Percentiles rank a stretch among this genome's conserved stretches.
Conservation (phyloP, 2,888 invertebrate species). For the Aphidoletes aphidimyza region DNA sequence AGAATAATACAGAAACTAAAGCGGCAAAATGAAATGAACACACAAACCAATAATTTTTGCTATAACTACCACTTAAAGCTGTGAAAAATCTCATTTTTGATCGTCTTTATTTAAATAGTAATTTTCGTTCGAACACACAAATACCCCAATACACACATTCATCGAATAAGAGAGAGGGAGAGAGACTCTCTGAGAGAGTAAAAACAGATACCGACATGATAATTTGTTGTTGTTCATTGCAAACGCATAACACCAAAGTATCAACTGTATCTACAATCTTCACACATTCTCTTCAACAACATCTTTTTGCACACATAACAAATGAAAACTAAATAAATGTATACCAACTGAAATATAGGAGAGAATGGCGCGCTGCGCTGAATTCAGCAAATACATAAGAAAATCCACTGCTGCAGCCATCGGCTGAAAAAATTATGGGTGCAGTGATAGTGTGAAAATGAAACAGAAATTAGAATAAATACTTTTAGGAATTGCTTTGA, state of each 20-base stretch:
- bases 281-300: constrained; percentile 28
- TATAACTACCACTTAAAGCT: constrained; percentile 56
- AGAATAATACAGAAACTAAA: neutral
- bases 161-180: neutral
- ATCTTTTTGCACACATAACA: constrained; percentile 12
- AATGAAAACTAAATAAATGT: constrained; percentile 1
- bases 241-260: neutral
- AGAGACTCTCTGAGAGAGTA: no score
- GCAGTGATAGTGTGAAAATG: neutral
- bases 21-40: neutral
- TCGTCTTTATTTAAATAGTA: constrained; percentile 56
- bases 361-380: neutral
- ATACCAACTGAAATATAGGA: neutral
- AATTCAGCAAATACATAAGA: neutral
- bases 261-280: constrained; percentile 28
- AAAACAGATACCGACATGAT: constrained; percentile 46
- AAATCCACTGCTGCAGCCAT: neutral
- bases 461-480: neutral
- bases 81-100: constrained; percentile 56
- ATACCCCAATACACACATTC: constrained; percentile 17
- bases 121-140: constrained; percentile 52
- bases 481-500: no score
- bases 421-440: neutral
- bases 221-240: neutral
- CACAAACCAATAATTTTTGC: constrained; percentile 52